Conservation (phyloP, 2,113 vertebrate species). For the Mustela lutreola region DNA sequence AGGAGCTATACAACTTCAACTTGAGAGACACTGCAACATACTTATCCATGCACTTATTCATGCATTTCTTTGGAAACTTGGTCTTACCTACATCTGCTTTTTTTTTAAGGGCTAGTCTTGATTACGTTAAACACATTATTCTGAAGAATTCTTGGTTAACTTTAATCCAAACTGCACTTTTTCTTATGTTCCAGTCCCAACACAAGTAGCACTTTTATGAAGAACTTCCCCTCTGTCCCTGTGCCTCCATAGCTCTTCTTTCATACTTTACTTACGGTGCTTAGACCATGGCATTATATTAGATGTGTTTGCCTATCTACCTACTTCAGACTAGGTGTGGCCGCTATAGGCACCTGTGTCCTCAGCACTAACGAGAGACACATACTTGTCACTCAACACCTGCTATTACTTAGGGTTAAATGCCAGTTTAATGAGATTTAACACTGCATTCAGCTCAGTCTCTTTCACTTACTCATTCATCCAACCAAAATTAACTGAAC, state of each 20-base stretch:
- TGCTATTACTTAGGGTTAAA: not conserved
- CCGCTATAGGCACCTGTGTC: not conserved
- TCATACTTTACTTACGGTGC: not conserved
- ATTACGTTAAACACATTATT: not conserved
- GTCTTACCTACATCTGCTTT: not conserved
- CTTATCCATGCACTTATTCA: not conserved
- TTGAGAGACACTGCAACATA: not conserved
- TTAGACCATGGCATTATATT: not conserved
- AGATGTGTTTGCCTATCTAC: not conserved
- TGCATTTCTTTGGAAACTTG: not conserved
- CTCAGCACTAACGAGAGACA: not conserved
- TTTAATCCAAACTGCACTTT: not conserved
- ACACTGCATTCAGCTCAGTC: not conserved
- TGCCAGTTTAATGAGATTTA: not conserved
- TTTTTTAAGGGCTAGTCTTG: not conserved
- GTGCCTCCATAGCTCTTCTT: not conserved
- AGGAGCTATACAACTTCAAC: not conserved
- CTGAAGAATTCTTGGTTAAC: not conserved
- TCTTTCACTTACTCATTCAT: not conserved
- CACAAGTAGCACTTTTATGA: not conserved
- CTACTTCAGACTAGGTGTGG: not conserved
- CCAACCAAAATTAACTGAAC: not conserved
- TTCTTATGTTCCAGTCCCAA: conserved; percentile 14
- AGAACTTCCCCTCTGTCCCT: not conserved
- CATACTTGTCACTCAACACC: not conserved